These are phyloP conservation scores for Resseliella maxima DNA, from an alignment of 2,888 invertebrate genomes.

Conservation along the genomic window DNA sequence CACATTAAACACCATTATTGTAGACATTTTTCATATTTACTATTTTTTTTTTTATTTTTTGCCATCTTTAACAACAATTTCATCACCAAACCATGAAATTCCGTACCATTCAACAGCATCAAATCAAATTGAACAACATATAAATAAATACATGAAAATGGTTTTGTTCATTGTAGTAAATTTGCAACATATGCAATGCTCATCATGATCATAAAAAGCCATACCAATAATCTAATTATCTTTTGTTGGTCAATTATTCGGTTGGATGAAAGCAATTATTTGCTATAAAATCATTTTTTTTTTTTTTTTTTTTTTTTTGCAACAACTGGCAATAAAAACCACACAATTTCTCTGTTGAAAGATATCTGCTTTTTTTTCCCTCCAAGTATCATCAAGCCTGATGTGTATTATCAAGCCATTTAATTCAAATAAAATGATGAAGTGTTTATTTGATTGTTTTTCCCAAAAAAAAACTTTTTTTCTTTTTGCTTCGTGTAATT, in stretches of 20 bases:
- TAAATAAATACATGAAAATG: not conserved
- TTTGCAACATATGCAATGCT: not conserved
- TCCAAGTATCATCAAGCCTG: too few species aligned
- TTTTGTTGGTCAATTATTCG: conserved; percentile 36
- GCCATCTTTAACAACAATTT: not conserved
- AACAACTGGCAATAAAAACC: not conserved
- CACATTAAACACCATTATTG: not conserved
- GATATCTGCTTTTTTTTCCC: not conserved
- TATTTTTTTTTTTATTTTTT: not conserved
- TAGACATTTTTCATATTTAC: not conserved
- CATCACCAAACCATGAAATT: not conserved
- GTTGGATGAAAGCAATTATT: conserved; percentile 12
- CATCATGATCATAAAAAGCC: not conserved
- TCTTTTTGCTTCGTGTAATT: too few species aligned
- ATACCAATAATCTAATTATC: not conserved
- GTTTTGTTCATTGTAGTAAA: not conserved
- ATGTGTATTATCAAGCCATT: too few species aligned
- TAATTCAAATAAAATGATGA: too few species aligned
- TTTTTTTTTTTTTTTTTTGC: too few species aligned
- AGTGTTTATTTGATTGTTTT: too few species aligned
- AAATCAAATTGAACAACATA: not conserved
- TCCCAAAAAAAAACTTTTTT: too few species aligned
- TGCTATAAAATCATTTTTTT: not conserved
- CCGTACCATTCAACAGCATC: not conserved
- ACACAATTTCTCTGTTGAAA: not conserved